Evolutionary conservation across 2,797 vertebrate species (phyloP).

Genomic region (Loriculus beryllinus): DNA sequence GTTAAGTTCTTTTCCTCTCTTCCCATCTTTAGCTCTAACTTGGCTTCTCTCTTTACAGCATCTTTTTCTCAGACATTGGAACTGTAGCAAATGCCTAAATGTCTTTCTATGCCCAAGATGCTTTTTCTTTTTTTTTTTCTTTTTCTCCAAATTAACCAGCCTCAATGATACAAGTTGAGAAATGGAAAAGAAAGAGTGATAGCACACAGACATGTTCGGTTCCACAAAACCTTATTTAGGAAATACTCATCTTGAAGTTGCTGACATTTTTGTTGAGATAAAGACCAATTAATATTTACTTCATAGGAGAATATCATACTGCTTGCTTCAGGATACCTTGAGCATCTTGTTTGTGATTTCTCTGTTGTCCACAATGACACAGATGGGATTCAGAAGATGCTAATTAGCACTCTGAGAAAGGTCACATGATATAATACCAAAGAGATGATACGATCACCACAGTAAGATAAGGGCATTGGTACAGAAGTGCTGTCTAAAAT

Average conservation of each 20-base stretch:
- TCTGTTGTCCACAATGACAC: not conserved
- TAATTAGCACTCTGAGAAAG: not conserved
- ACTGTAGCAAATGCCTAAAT: not conserved
- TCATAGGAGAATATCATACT: not conserved
- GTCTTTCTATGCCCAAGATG: not conserved
- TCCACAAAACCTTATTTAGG: not conserved
- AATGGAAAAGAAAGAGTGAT: not conserved
- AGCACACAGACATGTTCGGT: not conserved
- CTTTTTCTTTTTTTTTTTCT: not conserved
- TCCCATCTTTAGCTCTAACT: not conserved
- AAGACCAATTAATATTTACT: not conserved
- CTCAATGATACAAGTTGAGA: not conserved
- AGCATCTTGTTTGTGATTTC: not conserved
- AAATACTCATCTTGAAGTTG: not conserved
- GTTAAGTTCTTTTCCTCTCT: not conserved
- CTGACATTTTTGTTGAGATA: not conserved
- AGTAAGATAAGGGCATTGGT: not conserved
- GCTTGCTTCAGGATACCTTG: not conserved
- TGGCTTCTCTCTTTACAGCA: not conserved
- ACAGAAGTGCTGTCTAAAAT: not conserved
- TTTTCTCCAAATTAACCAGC: not conserved
- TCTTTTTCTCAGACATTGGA: not conserved
- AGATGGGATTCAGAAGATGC: not conserved
- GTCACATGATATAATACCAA: not conserved
- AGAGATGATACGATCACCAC: not conserved